Base-by-base conservation (phyloP, 1,140 invertebrate genomes). In the Diorhabda elongata region DNA sequence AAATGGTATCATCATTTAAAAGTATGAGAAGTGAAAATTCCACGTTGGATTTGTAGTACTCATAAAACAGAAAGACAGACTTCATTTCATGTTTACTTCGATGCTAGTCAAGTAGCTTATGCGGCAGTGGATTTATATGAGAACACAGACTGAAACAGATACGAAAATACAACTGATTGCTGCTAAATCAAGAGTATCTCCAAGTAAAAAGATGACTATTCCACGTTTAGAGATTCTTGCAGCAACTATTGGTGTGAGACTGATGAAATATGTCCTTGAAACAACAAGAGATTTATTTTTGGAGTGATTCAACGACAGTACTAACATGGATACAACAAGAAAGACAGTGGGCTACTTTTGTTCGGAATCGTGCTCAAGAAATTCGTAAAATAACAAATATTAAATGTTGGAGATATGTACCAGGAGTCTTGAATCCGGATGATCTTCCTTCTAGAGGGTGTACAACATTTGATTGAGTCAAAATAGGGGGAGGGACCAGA, bases 381-480 rank as follows among this genome's bases (percentile, higher is more conserved):
- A 79, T 82, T 45, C 61, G 73, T 44, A 61, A 64, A 6, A 68
- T 77, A 8, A 76, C 78, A 43, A 58, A 71, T 11, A 65, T 66
- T 47, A 58, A 67, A 61, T n/a, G 73, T 2, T 82, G 80, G 79
- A 44, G 70, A 42, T 75, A 83, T 71, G 72, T 82, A 3, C 78
- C 80, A 5, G 79, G 79, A 4, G 61, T 71, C 11, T 26, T 74
- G 41, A 84, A 83, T 71, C 81, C 82, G 3, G 81, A 79, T 41
- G 82, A 84, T 73, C 66, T 82, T 26, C 76, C 78, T 5, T 82
- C 81, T 7, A 67, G 82, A 72, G 81, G 82, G 42, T 81, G 78
- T 71, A 44, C 67, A 4, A 62, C 6, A 69, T 41, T 71, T 83
- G 7, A 42, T 79, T 5, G 69, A 80, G 43, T 76, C 75, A 6